phyloP scores from a whole-genome alignment of 2,888 invertebrate species.

The Drosophila eohydei region DNA sequence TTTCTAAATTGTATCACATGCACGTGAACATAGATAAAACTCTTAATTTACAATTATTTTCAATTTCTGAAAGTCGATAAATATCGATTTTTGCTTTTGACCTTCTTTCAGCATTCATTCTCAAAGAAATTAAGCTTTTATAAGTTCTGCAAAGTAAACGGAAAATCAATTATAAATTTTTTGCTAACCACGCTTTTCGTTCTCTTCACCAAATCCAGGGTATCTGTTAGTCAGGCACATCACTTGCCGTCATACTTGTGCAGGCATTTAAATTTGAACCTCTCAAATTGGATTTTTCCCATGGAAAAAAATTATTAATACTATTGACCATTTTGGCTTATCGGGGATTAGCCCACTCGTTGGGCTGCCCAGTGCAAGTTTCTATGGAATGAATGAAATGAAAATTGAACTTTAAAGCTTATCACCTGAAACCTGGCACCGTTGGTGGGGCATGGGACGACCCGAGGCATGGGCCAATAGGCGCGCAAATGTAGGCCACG shows the following conservation, averaged over 20 bases:
- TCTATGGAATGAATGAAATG: slow-evolving; percentile 40
- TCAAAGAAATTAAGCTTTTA: too few relatives aligned
- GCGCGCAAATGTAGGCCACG: slow-evolving; percentile 64
- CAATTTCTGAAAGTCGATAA: too few relatives aligned
- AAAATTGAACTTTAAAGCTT: slow-evolving; percentile 34
- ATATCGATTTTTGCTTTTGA: too few relatives aligned
- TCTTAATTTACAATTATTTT: too few relatives aligned
- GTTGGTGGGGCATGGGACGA: background rate
- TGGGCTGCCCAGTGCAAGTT: slow-evolving; percentile 17
- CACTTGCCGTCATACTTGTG: background rate
- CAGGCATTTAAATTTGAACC: slow-evolving; percentile 63
- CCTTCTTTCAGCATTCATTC: too few relatives aligned
- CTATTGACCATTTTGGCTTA: slow-evolving; percentile 63
- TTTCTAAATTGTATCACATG: too few relatives aligned
- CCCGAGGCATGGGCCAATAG: background rate
- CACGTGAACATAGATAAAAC: too few relatives aligned
- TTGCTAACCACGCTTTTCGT: background rate
- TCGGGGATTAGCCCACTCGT: slow-evolving; percentile 62
- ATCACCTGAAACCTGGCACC: slow-evolving; percentile 26
- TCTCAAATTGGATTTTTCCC: slow-evolving; percentile 69
- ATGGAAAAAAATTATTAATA: slow-evolving; percentile 31
- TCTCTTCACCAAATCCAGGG: background rate
- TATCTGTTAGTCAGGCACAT: background rate
- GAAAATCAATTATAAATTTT: too few relatives aligned
- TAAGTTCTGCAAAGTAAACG: too few relatives aligned